These are phyloP conservation scores for Xylocopa sonorina DNA, from an alignment of 1,140 invertebrate genomes.

Conservation along the genomic window DNA sequence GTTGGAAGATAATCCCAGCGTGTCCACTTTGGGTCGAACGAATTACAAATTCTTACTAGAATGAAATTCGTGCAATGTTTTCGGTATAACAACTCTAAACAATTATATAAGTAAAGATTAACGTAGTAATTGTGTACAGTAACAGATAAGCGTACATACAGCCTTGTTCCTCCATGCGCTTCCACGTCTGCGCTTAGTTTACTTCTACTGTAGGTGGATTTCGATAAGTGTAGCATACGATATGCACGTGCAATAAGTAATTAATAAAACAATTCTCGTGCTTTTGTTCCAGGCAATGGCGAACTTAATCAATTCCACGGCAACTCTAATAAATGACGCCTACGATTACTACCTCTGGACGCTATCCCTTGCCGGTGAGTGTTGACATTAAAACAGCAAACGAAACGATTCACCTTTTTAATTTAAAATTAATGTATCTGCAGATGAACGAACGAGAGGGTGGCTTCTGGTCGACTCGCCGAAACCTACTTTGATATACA, in stretches of 20 bases:
- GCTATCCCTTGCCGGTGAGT: conserved; percentile 86
- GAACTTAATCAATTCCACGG: conserved; percentile 84
- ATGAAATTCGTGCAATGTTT: too few relatives aligned
- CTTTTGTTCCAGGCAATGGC: conserved; percentile 79
- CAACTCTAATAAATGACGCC: conserved; percentile 83
- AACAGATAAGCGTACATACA: neutral
- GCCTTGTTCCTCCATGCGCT: neutral
- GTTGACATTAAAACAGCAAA: neutral
- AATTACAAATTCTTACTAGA: too few relatives aligned
- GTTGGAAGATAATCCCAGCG: too few relatives aligned
- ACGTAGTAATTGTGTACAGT: neutral
- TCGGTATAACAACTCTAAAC: too few relatives aligned
- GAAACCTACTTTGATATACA: conserved; percentile 88
- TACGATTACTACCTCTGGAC: conserved; percentile 89
- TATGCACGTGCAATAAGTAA: too few relatives aligned
- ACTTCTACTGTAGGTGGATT: neutral
- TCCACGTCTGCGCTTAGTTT: neutral
- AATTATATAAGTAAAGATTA: neutral
- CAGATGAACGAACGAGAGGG: conserved; percentile 91
- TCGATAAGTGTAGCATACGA: too few relatives aligned
- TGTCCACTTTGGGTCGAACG: too few relatives aligned
- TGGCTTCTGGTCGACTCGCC: conserved; percentile 94
- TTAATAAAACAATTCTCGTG: neutral
- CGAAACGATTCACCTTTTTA: neutral
- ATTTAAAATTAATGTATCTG: conserved; percentile 50